A percentile compares a stretch with the other conserved stretches of the same genome.
These are phyloP conservation scores for Dynastes tityus DNA, from an alignment of 2,888 invertebrate species.

Conservation along the genomic window DNA sequence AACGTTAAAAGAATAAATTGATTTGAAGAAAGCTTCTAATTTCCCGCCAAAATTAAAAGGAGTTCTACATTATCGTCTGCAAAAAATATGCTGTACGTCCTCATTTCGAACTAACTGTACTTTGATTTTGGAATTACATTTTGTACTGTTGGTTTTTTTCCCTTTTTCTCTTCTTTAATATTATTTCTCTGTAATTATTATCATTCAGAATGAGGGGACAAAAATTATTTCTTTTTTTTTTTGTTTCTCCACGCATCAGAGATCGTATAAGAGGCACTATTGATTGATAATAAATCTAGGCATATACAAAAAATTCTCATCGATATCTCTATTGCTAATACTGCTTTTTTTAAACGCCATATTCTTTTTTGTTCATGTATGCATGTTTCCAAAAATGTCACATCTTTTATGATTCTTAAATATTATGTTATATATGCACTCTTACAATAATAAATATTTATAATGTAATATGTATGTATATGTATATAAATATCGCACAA, in stretches of 20 bases:
- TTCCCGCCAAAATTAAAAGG: conserved; percentile 16
- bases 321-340: conserved; percentile 52
- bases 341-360: conserved; percentile 44
- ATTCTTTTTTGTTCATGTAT: conserved; percentile 43
- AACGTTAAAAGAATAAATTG: background rate
- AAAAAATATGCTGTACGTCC: conserved; percentile 28
- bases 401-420: conserved; percentile 21
- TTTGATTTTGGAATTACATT: conserved; percentile 62
- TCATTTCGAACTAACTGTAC: conserved; percentile 35
- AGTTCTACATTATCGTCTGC: too few relatives aligned
- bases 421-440: conserved; percentile 35
- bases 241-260: conserved; percentile 51
- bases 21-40: background rate
- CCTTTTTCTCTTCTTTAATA: conserved; percentile 35
- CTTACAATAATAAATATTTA: conserved; percentile 43
- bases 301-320: conserved; percentile 51
- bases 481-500: conserved; percentile 44
- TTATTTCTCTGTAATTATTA: conserved; percentile 34
- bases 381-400: conserved; percentile 28
- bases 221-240: conserved; percentile 51
- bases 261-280: conserved; percentile 65
- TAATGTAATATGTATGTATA: conserved; percentile 45
- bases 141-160: conserved; percentile 66
- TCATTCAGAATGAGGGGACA: conserved; percentile 49
- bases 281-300: conserved; percentile 58